Conservation (phyloP, 2,888 invertebrate species). For the Dryobota labecula region DNA sequence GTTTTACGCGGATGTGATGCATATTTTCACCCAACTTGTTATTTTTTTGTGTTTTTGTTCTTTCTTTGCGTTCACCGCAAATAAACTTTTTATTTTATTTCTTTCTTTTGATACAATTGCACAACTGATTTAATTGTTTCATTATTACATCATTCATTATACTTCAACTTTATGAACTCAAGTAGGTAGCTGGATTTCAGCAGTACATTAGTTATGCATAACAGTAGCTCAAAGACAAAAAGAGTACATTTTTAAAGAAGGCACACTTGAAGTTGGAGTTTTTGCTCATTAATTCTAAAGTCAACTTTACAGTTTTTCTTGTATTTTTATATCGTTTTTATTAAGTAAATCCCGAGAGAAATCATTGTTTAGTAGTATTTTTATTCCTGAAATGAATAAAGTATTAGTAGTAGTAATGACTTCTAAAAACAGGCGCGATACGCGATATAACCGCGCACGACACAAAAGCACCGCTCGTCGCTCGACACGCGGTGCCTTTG, state of each 20-base stretch:
- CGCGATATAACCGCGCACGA: too few relatives aligned
- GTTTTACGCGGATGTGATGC: background rate
- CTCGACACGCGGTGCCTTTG: too few relatives aligned
- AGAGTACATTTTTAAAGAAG: slow-evolving; percentile 28
- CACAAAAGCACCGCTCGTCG: too few relatives aligned
- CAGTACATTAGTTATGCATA: background rate
- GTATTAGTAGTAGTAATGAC: slow-evolving; percentile 32
- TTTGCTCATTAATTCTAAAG: slow-evolving; percentile 38
- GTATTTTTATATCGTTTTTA: slow-evolving; percentile 17
- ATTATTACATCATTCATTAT: background rate
- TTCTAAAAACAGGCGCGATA: too few relatives aligned
- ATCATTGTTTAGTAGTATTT: slow-evolving; percentile 63
- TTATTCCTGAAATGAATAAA: slow-evolving; percentile 60
- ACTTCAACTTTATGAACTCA: background rate
- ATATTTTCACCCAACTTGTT: background rate
- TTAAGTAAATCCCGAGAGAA: slow-evolving; percentile 57
- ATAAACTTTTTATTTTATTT: too few relatives aligned
- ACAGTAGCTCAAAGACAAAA: background rate
- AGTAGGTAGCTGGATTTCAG: background rate
- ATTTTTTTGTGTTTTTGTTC: background rate
- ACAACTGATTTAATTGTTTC: too few relatives aligned
- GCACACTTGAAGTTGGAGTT: slow-evolving; percentile 4
- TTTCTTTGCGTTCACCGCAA: background rate
- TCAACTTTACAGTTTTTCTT: slow-evolving; percentile 14
- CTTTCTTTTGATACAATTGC: background rate